Percentiles rank a stretch among this genome's conserved stretches.
Evolutionary conservation across 2,797 vertebrate species (phyloP).

Genomic region (Hybognathus amarus): DNA sequence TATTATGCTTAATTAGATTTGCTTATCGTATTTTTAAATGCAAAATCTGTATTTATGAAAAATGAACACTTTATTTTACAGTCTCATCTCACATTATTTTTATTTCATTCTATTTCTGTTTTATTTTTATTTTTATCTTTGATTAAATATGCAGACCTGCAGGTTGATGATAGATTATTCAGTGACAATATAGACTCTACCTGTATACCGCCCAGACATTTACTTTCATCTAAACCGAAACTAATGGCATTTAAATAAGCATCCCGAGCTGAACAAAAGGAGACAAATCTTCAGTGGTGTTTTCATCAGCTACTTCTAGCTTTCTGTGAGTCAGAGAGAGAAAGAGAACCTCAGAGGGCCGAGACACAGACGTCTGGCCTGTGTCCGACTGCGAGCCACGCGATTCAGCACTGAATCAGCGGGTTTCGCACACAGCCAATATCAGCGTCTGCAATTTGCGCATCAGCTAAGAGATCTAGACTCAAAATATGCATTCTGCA

Average conservation of each 20-base stretch:
- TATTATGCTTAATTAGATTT: too few relatives aligned
- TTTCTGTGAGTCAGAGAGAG: conserved; percentile 12
- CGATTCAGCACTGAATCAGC: neutral
- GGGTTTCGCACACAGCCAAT: neutral
- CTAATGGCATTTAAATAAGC: conserved; percentile 12
- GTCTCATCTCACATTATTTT: too few relatives aligned
- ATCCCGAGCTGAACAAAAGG: conserved; percentile 6
- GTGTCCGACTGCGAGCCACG: conserved; percentile 32
- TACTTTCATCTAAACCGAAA: neutral
- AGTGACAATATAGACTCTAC: too few relatives aligned
- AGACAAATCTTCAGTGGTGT: conserved; percentile 24
- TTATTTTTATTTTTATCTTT: too few relatives aligned
- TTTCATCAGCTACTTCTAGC: conserved; percentile 28
- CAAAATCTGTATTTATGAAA: too few relatives aligned
- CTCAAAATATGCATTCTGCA: neutral
- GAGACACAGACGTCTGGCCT: conserved; percentile 8
- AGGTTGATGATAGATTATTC: too few relatives aligned
- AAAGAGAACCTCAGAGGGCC: conserved; percentile 22
- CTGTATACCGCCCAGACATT: too few relatives aligned
- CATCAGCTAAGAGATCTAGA: conserved; percentile 26
- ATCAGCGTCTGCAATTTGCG: neutral
- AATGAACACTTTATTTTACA: too few relatives aligned
- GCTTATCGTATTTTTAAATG: too few relatives aligned
- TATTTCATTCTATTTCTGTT: too few relatives aligned
- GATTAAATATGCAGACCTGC: too few relatives aligned